Evolutionary conservation across 1,140 invertebrate genomes (phyloP).

Genomic region (Drosophila bocki): DNA sequence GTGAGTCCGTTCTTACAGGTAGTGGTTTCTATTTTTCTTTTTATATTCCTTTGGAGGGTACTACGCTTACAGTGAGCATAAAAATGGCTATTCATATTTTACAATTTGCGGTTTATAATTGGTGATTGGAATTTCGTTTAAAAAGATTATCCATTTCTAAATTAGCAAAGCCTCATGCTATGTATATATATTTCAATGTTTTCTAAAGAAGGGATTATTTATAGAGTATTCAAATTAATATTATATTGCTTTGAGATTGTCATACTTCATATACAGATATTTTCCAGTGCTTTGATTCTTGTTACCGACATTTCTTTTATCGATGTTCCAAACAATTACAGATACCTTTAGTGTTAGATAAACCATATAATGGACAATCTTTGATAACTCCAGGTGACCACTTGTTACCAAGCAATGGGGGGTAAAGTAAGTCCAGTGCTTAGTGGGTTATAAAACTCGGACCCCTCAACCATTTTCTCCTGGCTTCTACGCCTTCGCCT

Average conservation of each 20-base stretch:
- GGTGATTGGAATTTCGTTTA: slow-evolving; percentile 7
- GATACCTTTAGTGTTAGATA: slow-evolving; percentile 17
- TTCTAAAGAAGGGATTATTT: neutral
- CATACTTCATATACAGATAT: too few relatives aligned
- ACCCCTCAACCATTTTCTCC: neutral
- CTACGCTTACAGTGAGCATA: slow-evolving; percentile 5
- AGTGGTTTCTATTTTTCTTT: slow-evolving; percentile 12
- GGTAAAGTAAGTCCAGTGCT: neutral
- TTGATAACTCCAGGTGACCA: slow-evolving; percentile 19
- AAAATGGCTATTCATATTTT: neutral
- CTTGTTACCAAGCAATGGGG: slow-evolving; percentile 25
- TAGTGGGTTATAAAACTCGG: slow-evolving; percentile 19
- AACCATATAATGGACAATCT: slow-evolving; percentile 23
- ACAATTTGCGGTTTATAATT: slow-evolving; percentile 11
- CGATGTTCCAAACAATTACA: slow-evolving; percentile 19
- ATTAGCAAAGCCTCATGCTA: too few relatives aligned
- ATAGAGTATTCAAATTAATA: neutral
- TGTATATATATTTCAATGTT: neutral
- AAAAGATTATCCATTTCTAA: slow-evolving; percentile 1
- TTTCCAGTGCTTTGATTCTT: neutral
- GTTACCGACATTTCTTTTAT: neutral
- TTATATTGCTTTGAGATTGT: neutral
- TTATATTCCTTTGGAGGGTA: neutral
- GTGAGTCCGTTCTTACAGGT: slow-evolving; percentile 22
- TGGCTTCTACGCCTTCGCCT: neutral